These are phyloP conservation scores for Cladopsammia gracilis DNA, from an alignment of 64 coral and sea anemone genomes.

Conservation along the genomic window DNA sequence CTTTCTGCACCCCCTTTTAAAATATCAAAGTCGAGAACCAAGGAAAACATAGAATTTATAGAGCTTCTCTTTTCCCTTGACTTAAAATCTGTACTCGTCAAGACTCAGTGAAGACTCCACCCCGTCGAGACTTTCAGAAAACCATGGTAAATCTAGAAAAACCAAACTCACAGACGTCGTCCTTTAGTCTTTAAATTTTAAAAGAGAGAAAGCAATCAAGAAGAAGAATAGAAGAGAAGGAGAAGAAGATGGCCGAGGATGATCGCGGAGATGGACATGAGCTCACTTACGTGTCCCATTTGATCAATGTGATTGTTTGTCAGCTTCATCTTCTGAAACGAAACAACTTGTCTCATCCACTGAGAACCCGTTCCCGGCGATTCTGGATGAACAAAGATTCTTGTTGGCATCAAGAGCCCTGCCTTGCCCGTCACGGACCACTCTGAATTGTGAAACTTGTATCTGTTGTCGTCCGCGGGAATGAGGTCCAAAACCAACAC, in stretches of 20 bases:
- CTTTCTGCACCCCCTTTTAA: too few relatives aligned
- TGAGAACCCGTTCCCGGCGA: conserved; percentile 94
- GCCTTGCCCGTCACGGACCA: conserved; percentile 97
- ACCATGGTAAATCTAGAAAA: too few relatives aligned
- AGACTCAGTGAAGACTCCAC: too few relatives aligned
- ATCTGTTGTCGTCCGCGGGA: conserved; percentile 95
- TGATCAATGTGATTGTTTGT: conserved; percentile 96
- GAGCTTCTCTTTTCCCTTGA: too few relatives aligned
- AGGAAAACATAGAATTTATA: too few relatives aligned
- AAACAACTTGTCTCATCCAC: conserved; percentile 98
- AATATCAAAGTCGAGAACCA: too few relatives aligned
- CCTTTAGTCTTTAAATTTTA: too few relatives aligned
- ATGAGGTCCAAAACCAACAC: conserved; percentile 88
- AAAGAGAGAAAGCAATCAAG: too few relatives aligned
- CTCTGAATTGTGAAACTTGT: conserved; percentile 97
- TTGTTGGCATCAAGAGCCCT: conserved; percentile 82
- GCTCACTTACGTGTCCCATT: conserved; percentile 87
- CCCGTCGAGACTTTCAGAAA: too few relatives aligned
- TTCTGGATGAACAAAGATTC: conserved; percentile 95
- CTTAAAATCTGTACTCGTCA: too few relatives aligned
- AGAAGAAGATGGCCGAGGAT: neutral
- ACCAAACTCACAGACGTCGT: too few relatives aligned
- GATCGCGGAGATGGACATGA: neutral
- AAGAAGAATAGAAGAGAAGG: neutral
- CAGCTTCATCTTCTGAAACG: conserved; percentile 97